Percentiles rank a stretch among this genome's conserved stretches.
Conservation (phyloP, 1,140 invertebrate genomes). For the Antheraea mylitta region DNA sequence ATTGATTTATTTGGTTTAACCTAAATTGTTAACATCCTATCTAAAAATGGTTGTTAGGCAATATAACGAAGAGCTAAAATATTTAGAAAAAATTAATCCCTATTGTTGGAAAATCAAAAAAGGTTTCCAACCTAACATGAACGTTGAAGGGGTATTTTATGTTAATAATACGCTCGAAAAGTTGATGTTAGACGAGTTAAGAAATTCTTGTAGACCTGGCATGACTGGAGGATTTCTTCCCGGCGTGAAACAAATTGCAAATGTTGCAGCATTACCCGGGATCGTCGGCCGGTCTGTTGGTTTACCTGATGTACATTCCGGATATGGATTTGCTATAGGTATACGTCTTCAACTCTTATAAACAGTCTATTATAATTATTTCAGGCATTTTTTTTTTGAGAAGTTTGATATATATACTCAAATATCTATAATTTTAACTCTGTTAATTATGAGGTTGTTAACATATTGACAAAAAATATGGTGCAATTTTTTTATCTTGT, state of each 20-base stretch:
- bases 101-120: slow-evolving; percentile 97
- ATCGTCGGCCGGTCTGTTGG: slow-evolving; percentile 96
- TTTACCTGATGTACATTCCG: slow-evolving; percentile 98
- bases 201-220: slow-evolving; percentile 93
- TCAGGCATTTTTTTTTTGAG: too few relatives aligned
- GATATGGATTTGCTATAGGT: slow-evolving; percentile 99
- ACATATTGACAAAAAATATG: too few relatives aligned
- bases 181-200: slow-evolving; percentile 98
- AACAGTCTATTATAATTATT: too few relatives aligned
- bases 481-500: too few relatives aligned
- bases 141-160: slow-evolving; percentile 99
- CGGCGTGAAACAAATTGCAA: slow-evolving; percentile 99
- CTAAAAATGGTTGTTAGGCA: slow-evolving; percentile 90
- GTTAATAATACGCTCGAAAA: slow-evolving; percentile 96
- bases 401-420: too few relatives aligned
- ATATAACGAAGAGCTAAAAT: slow-evolving; percentile 97
- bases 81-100: slow-evolving; percentile 92
- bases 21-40: too few relatives aligned
- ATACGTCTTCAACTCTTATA: slow-evolving; percentile 19
- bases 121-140: slow-evolving; percentile 99
- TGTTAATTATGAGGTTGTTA: too few relatives aligned
- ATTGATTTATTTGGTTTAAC: too few relatives aligned
- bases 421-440: too few relatives aligned
- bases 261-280: slow-evolving; percentile 98
- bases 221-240: slow-evolving; percentile 97